Evolutionary conservation across 2,113 vertebrate species (phyloP).

Genomic region (Vicugna pacos): DNA sequence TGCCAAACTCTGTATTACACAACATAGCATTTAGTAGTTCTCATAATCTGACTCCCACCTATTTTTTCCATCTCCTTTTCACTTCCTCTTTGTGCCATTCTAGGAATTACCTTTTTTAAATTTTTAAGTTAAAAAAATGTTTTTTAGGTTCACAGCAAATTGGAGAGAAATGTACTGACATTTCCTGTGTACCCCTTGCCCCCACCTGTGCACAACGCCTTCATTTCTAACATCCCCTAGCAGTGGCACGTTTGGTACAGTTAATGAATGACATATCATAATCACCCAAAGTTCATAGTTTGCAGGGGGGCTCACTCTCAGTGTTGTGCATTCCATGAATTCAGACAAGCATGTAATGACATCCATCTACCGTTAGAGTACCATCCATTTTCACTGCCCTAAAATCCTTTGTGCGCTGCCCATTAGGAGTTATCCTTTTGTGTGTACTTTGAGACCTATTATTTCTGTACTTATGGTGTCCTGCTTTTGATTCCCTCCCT

Average conservation of each 20-base stretch:
- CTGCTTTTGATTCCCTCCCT: not conserved
- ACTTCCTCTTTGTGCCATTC: not conserved
- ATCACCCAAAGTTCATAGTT: not conserved
- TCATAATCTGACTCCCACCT: not conserved
- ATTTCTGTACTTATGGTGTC: not conserved
- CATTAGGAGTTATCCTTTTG: not conserved
- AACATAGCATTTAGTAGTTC: not conserved
- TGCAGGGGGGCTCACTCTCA: not conserved
- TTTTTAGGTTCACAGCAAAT: not conserved
- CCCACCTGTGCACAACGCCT: not conserved
- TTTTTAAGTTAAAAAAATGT: not conserved
- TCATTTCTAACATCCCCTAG: not conserved
- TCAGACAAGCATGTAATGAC: not conserved
- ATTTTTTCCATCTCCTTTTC: not conserved
- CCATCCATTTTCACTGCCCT: not conserved
- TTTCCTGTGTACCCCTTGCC: not conserved
- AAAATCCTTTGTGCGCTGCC: not conserved
- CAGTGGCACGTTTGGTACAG: not conserved
- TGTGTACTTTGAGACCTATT: not conserved
- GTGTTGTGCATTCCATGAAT: not conserved
- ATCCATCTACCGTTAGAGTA: not conserved
- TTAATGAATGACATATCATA: not conserved
- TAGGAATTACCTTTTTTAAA: not conserved
- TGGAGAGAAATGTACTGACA: not conserved
- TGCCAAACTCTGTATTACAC: not conserved